Conservation (phyloP, 1,140 invertebrate genomes). For the Acromyrmex echinatior region DNA sequence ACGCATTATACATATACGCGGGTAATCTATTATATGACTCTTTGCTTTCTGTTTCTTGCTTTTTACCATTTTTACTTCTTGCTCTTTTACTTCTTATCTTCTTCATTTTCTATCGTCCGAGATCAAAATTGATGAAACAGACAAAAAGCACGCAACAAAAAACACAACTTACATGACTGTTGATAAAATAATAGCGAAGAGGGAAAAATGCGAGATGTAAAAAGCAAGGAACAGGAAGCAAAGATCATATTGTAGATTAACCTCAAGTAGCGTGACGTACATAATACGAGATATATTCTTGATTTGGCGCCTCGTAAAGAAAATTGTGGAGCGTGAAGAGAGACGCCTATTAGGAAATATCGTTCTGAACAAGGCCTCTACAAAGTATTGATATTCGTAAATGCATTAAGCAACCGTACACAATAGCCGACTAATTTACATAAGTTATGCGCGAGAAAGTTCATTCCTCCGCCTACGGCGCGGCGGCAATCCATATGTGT, state of each 20-base stretch:
- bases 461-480: constrained; percentile 74
- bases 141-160: no score
- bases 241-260: no score
- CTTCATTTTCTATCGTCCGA: no score
- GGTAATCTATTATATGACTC: no score
- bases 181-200: no score
- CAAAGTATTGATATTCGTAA: constrained; percentile 66
- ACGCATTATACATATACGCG: neutral
- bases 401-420: constrained; percentile 79
- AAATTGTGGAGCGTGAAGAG: neutral
- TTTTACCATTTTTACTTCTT: no score
- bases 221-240: no score
- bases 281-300: neutral
- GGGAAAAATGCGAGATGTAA: no score
- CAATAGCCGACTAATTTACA: constrained; percentile 79
- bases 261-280: neutral
- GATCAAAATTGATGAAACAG: no score
- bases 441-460: constrained; percentile 81
- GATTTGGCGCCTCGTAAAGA: constrained; percentile 1
- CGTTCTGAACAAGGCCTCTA: neutral
- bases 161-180: no score
- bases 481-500: constrained; percentile 33
- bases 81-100: no score
- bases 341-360: neutral
- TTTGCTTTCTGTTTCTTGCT: no score